phyloP scores from a whole-genome alignment of 2,797 vertebrate species.

The Spinus olivaceus region DNA sequence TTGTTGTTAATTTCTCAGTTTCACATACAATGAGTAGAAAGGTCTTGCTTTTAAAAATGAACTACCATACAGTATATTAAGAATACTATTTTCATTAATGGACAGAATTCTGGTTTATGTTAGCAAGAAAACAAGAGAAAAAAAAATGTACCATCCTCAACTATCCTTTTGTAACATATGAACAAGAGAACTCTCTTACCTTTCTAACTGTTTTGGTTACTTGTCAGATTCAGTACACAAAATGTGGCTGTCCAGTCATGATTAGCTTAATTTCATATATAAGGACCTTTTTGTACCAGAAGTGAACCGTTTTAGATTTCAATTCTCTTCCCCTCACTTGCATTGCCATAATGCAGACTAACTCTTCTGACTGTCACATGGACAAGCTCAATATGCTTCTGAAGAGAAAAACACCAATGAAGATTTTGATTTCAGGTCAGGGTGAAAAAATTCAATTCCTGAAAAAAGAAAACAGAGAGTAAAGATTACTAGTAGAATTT shows the following conservation, averaged over 20 bases:
- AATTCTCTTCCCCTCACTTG: background rate
- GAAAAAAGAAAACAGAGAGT: background rate
- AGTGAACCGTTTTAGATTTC: background rate
- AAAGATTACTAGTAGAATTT: background rate
- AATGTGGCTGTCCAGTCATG: background rate
- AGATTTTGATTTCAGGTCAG: background rate
- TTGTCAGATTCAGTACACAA: background rate
- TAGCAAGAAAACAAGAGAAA: background rate
- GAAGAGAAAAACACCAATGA: background rate
- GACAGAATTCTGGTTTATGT: background rate
- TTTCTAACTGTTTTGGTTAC: background rate
- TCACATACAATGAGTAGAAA: slow-evolving; percentile 18
- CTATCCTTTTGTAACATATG: background rate
- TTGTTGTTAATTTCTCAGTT: slow-evolving; percentile 44
- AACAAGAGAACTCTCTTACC: background rate
- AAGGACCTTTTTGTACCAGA: background rate
- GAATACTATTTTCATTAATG: slow-evolving; percentile 54
- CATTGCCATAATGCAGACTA: background rate
- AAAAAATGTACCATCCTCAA: background rate
- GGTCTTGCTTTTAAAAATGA: slow-evolving; percentile 11
- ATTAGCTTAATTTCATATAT: background rate
- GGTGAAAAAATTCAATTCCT: background rate
- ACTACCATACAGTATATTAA: background rate
- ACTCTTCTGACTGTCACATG: background rate
- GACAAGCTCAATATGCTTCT: background rate